Evolutionary conservation across 2,888 invertebrate genomes (phyloP).

Genomic region (Trileptium ribeirensis): DNA sequence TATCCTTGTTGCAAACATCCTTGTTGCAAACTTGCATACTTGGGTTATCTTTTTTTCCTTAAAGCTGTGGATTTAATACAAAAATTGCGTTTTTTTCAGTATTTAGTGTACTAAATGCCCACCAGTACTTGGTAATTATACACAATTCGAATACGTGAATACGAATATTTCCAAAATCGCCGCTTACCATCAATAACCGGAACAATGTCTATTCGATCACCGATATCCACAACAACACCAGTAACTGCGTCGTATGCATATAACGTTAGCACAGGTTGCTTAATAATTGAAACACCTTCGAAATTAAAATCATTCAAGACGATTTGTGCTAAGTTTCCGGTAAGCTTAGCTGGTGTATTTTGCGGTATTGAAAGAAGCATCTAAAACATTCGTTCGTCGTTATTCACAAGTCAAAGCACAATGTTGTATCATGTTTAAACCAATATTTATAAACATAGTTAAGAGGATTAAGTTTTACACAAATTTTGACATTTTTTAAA

Average conservation of each 20-base stretch:
- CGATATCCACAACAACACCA: constrained; percentile 60
- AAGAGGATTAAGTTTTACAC: no score
- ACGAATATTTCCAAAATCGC: not conserved
- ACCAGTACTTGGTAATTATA: no score
- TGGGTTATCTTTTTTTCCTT: no score
- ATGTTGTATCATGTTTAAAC: no score
- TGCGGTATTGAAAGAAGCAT: constrained; percentile 46
- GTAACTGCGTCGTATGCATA: constrained; percentile 60
- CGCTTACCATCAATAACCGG: constrained; percentile 58
- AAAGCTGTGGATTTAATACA: no score
- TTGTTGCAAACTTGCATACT: no score
- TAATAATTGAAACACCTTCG: constrained; percentile 55
- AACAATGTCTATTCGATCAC: constrained; percentile 59
- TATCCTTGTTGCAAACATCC: no score
- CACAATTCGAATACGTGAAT: not conserved
- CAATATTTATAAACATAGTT: no score
- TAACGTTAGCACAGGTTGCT: constrained; percentile 58
- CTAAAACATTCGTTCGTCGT: constrained; percentile 29
- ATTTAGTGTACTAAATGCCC: no score
- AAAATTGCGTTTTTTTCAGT: not conserved
- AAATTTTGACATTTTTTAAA: no score
- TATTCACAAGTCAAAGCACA: no score
- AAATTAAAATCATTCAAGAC: constrained; percentile 54
- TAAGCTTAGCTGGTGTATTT: constrained; percentile 42
- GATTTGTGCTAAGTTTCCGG: constrained; percentile 52